Conservation (phyloP, 2,113 vertebrate species). For the Notarius lentiginosus region DNA sequence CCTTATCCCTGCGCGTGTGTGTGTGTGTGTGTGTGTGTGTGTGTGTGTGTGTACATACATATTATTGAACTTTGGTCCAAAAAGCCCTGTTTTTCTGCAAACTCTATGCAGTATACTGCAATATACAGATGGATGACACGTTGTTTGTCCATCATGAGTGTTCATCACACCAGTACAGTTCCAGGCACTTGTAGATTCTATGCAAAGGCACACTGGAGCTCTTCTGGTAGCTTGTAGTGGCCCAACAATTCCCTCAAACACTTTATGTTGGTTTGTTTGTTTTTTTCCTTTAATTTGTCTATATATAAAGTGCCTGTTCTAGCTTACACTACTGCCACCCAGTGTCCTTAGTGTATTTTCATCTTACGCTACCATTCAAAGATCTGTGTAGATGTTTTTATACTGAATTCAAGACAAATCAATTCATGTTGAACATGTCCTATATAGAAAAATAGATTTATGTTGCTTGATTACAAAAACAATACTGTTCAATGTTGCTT, state of each 20-base stretch:
- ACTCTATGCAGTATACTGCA: neutral
- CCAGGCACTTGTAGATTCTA: neutral
- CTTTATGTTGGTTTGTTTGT: neutral
- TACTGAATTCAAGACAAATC: neutral
- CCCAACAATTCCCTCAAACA: neutral
- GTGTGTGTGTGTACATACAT: neutral
- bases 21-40: constrained; percentile 3
- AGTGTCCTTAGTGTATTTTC: constrained; percentile 50
- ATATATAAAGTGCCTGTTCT: constrained; percentile 6
- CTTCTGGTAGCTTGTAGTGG: neutral
- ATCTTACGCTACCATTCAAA: neutral
- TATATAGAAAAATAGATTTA: neutral
- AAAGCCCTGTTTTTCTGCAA: neutral
- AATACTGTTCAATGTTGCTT: neutral
- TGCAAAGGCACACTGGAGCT: neutral
- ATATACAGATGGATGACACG: neutral
- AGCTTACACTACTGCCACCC: constrained; percentile 62
- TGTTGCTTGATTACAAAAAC: neutral
- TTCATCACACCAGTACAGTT: neutral
- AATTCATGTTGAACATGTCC: neutral
- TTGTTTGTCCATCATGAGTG: neutral
- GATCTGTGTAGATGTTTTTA: neutral
- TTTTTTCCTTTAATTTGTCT: neutral
- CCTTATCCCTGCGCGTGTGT: constrained; percentile 28
- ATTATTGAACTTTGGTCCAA: neutral